Base-by-base conservation (phyloP, 2,888 invertebrate genomes). In the Mesoligia furuncula region DNA sequence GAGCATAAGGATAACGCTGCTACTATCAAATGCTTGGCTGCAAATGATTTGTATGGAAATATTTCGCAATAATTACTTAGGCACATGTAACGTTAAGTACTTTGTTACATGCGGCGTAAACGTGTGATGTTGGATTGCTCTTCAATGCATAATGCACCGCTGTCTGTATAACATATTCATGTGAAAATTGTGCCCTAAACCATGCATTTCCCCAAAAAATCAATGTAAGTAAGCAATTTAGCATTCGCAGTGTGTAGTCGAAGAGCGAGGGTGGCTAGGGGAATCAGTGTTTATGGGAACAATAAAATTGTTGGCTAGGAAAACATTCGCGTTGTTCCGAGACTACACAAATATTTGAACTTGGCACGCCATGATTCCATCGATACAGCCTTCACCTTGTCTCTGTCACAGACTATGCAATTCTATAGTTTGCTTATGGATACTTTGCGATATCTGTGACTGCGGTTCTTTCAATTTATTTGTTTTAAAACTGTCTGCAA, bases 281-380 rank as follows among this genome's bases (percentile, higher is more conserved):
- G 88, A 90, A 79, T 78, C 84, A 68, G 77, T 93, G 93, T 94
- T 94, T 94, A 92, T 91, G 90, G 89, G 89, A 90, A 92, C 91
- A 94, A 93, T 94, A 94, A 93, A 92, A 93, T 87, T 93, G 93
- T 93, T 92, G 88, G 87, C 92, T 91, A 70, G 88, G 90, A 93
- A 92, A 92, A 92, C 91, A 91, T 83, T 82, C 61, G 77, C 79
- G 36, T 80, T 81, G 80, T 80, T 87, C 80, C 78, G 70, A 83
- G 85, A 87, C 85, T 77, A 73, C 51, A 73, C 83, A 87, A 90
- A 87, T 88, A 88, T 91, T 87, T 89, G 85, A 84, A 80, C 77
- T 83, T 81, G 77, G 66, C 83, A 84, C 80, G 85, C 79, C 74
- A 84, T 79, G 82, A 73, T 80, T 84, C 75, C 61, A 31, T 42